Percentiles rank a stretch among this genome's conserved stretches.
phyloP scores from a whole-genome alignment of 2,797 vertebrate species.

The Onychomys leucogaster region DNA sequence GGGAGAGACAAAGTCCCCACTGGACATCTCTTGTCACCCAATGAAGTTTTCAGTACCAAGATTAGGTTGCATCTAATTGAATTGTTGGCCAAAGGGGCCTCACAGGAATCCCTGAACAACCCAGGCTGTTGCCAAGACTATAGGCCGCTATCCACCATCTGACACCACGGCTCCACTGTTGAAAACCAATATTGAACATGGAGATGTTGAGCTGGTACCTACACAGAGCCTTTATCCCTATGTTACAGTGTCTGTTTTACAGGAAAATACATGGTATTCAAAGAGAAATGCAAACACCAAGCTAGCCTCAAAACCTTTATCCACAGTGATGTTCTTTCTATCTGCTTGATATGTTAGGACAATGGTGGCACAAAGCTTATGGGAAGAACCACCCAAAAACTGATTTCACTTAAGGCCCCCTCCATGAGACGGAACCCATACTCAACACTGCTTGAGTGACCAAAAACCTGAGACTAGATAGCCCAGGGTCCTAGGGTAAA shows the following conservation, averaged over 20 bases:
- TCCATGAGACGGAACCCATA: background rate
- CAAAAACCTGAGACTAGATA: background rate
- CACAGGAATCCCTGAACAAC: background rate
- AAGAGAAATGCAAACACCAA: background rate
- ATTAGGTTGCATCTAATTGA: background rate
- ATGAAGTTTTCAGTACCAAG: background rate
- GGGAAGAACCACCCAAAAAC: background rate
- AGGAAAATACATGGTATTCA: background rate
- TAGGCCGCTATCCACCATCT: background rate
- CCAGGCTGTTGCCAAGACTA: background rate
- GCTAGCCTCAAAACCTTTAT: background rate
- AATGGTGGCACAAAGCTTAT: background rate
- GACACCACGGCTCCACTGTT: background rate
- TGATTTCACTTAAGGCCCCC: background rate
- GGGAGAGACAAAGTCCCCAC: background rate
- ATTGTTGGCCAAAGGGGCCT: background rate
- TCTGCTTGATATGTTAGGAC: background rate
- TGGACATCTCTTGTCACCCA: background rate
- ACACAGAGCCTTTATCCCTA: background rate
- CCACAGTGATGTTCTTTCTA: background rate
- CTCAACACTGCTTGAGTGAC: background rate
- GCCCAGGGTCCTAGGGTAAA: background rate
- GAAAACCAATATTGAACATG: background rate
- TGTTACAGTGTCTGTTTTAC: background rate
- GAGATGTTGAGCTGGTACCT: background rate